Percentiles rank a stretch among this genome's conserved stretches.
These are phyloP conservation scores for Terebella lapidaria DNA, from an alignment of 2,888 invertebrate genomes.

Conservation along the genomic window DNA sequence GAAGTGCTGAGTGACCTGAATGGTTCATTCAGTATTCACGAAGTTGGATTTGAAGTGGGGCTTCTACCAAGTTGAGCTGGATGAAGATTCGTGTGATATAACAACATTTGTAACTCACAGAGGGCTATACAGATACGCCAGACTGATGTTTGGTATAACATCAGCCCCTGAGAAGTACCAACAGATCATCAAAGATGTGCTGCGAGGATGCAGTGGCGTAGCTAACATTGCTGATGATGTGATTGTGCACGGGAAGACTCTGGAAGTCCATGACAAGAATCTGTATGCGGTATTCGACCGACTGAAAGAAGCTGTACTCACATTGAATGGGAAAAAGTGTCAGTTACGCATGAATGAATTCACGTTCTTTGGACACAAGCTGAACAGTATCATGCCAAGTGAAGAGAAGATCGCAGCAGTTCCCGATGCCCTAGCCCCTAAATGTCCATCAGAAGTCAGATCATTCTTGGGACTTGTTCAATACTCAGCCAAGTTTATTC, in stretches of 20 bases:
- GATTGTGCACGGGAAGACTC: background rate
- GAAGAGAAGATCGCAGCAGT: too few species aligned
- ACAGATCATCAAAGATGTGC: background rate
- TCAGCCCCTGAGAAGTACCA: conserved; percentile 8
- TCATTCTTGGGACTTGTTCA: too few species aligned
- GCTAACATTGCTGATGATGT: conserved; percentile 2
- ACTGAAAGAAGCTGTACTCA: background rate
- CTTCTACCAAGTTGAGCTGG: too few species aligned
- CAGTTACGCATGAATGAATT: background rate
- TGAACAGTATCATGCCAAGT: too few species aligned
- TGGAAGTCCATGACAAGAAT: background rate
- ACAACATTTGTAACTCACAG: too few species aligned
- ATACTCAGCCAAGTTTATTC: too few species aligned
- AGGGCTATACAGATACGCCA: background rate
- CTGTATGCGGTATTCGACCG: background rate
- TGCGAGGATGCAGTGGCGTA: conserved; percentile 3
- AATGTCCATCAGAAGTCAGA: too few species aligned
- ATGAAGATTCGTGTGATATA: too few species aligned
- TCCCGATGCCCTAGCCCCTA: too few species aligned
- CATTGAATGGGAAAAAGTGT: background rate
- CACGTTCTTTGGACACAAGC: background rate
- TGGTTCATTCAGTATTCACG: background rate
- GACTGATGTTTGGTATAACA: conserved; percentile 1
- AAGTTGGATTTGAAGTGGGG: background rate
- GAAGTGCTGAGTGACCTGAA: background rate